These are phyloP conservation scores for Petroica traversi DNA, from an alignment of 2,113 vertebrate genomes.

Conservation along the genomic window DNA sequence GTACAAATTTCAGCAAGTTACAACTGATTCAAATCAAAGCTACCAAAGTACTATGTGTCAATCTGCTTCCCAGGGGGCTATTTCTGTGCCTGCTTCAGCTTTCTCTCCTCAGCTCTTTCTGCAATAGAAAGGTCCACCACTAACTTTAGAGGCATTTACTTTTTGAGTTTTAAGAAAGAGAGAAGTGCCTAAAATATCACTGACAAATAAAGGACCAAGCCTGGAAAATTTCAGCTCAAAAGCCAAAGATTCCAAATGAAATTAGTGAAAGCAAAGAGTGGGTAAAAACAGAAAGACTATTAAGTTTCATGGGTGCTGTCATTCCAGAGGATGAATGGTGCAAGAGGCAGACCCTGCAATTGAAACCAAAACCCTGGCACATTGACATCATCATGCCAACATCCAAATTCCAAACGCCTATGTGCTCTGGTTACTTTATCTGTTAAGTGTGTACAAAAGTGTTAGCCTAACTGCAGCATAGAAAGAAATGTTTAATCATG, in stretches of 20 bases:
- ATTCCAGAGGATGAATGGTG: neutral
- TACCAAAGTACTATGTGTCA: neutral
- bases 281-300: neutral
- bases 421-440: neutral
- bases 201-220: neutral
- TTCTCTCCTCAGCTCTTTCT: neutral
- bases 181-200: neutral
- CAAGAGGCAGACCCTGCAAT: neutral
- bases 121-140: neutral
- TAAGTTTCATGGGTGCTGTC: neutral
- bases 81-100: neutral
- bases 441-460: neutral
- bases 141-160: neutral
- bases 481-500: neutral
- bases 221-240: neutral
- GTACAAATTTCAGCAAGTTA: neutral
- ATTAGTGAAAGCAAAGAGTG: neutral
- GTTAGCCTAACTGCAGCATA: neutral
- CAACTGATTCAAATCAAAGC: slow-evolving; percentile 23
- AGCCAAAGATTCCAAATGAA: neutral
- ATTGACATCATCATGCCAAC: neutral
- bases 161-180: neutral
- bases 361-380: neutral
- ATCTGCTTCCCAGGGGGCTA: neutral
- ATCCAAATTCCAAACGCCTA: neutral